Base-by-base conservation (phyloP, 1,140 invertebrate species). In the Temnothorax longispinosus region DNA sequence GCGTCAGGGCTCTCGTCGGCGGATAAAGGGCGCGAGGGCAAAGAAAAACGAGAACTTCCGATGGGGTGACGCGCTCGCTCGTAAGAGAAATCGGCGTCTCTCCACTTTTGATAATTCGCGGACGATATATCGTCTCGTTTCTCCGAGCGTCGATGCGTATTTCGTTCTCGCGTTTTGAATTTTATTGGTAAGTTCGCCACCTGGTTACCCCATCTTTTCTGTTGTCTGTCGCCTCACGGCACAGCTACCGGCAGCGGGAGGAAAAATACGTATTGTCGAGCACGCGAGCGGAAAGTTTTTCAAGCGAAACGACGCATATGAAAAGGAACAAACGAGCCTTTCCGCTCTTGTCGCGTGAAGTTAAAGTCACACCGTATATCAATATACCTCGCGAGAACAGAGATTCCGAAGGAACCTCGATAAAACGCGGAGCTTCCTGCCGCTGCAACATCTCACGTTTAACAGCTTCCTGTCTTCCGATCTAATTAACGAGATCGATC, bases 401-500 rank as follows among this genome's bases (percentile, higher is more conserved):
- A 74, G 50, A 74, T 54, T 35, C 18, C 50, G 10, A 7, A 44
- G 32, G 3, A 41, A 18, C 13, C 35, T 44, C 38, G 71, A 54
- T 13, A 27, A 58, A 41, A 21, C 18, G 56, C 18, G 44, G 3
- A 21, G 35, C 27, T 50, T 64, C 6, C 44, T 50, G 15, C 18
- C 27, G 15, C 27, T 32, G 27, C 64, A 78, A 60, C 74, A 18
- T 60, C 54, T 76, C 38, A 15, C 74, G 27, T 44, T 77, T 32
- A 77, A 47, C 75, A 77, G 21, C 18, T 69, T 71, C 64, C 15
- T 21, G 50, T 56, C 35, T 81, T 71, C 35, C 47, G 35, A 71
- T 81, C n/a, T 71, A 71, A 81, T 81, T 81, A 81, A 81, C 64
- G 77, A 71, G 64, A 81, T 71, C 44, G 62, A 54, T 69, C 21